Conservation (phyloP, 2,888 invertebrate species). For the Drosophila putrida region DNA sequence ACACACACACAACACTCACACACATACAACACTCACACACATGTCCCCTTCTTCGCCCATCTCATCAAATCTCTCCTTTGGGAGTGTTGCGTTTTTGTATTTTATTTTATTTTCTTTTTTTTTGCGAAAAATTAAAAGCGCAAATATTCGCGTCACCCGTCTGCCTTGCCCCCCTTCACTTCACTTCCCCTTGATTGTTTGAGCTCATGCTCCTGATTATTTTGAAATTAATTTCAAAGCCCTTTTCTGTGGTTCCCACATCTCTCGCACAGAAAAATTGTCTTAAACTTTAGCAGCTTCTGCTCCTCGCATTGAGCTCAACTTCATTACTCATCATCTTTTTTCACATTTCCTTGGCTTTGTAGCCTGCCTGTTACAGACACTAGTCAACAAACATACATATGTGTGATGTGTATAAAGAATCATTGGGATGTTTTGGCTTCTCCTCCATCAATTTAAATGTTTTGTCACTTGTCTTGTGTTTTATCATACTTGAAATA, state of each 20-base stretch:
- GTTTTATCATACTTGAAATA: background rate
- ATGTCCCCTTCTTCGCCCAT: background rate
- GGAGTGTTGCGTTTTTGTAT: constrained; percentile 30
- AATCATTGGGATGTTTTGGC: background rate
- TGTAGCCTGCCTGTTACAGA: constrained; percentile 5
- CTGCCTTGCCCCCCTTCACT: background rate
- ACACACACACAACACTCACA: constrained; percentile 10
- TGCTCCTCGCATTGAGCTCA: background rate
- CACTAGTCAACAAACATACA: background rate
- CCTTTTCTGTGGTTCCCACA: constrained; percentile 49
- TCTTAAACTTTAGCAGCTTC: constrained; percentile 37
- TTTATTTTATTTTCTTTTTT: constrained; percentile 36
- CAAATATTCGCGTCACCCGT: constrained; percentile 39
- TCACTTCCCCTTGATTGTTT: constrained; percentile 17
- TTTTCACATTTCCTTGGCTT: constrained; percentile 14
- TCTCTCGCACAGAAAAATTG: constrained; percentile 42
- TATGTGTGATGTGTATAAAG: constrained; percentile 5
- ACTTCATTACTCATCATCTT: constrained; percentile 1
- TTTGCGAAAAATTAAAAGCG: constrained; percentile 59
- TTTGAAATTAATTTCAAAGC: constrained; percentile 78
- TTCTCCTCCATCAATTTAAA: background rate
- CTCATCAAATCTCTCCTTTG: constrained; percentile 18
- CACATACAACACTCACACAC: background rate
- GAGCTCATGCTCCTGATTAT: constrained; percentile 69
- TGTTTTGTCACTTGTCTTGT: background rate